Base-by-base conservation (phyloP, 2,113 vertebrate genomes). In the Leptosomus discolor region DNA sequence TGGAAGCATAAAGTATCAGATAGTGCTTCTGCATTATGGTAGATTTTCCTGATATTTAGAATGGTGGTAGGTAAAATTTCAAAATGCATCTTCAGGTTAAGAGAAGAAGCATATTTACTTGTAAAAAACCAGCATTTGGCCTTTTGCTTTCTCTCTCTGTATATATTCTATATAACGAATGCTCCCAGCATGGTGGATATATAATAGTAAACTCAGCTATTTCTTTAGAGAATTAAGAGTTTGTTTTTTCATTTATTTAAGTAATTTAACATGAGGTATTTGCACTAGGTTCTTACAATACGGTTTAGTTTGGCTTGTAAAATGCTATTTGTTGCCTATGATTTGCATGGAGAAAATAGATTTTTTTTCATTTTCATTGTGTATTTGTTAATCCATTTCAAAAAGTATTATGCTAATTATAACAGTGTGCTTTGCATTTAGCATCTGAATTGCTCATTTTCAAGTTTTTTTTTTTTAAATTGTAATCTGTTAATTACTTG, bases 401-500 rank as follows among this genome's bases (percentile, higher is more conserved):
- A 97, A 98, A 98, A 97, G 96, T 98, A 97, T 97, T 98, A 97
- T 97, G 97, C 96, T 98, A 98, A 98, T 98, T 98, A 95, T 97
- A 98, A 96, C 93, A 96, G 94, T 94, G 88, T 96, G 94, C 92
- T 97, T 98, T 48, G 54, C 68, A 96, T 98, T 98, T 95, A 96
- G 96, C 97, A 98, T 98, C 77, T 91, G 96, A 98, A 98, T 98
- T 98, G 97, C 98, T 98, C 96, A 97, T 98, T 98, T 98, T 97
- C 96, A 97, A 97, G 91, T 58, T 71, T 60, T 64, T 65, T 73
- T 96, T 97, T 90, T 97, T 96, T 79, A 93, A 98, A 97, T 97
- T 98, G 96, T 98, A 98, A 98, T 98, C 98, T 98, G 98, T 98
- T 98, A 98, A 98, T 98, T 98, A 98, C 97, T 98, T 98, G 98